Evolutionary conservation across 2,888 invertebrate species (phyloP), one percentile per base, ranked within the genome.

Genomic region (Orchesella flavescens): DNA sequence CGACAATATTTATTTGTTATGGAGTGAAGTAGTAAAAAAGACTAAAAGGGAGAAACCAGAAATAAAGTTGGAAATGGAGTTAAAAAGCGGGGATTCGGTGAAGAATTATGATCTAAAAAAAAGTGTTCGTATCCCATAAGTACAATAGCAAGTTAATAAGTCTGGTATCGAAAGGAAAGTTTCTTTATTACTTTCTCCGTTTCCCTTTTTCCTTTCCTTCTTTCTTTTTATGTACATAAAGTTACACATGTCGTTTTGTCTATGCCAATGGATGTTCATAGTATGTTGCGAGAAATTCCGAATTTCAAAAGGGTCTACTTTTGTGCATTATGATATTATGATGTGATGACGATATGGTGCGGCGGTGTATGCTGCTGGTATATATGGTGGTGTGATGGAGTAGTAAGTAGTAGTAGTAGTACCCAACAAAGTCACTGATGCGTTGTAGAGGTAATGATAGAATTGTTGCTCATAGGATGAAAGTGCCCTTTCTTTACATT

Each of bases 111-210:
- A 72, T 63, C 71, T 65, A 65, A 77, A 59, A n/a, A 69, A 78
- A 69, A 78, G 69, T 78, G 69, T 68, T 78, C 73, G 46, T 80
- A 80, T 80, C 80, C 80, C 80, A 73, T 59, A 80, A 73, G 80
- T 80, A 73, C 73, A 80, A 80, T 80, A 73, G 73, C 66, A 73
- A 80, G 80, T 80, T 73, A 73, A 79, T 79, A 79, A 79, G 78
- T 71, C 72, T 79, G 78, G 73, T 72, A 80, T 80, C 73, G 73
- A 73, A 80, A 79, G 71, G 72, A 80, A 80, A 80, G 80, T 80
- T 80, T 73, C 78, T 73, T 80, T 80, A 80, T 80, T 80, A 66
- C 80, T 80, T 79, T 72, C 77, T 7, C 55, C 57, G 55, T 46
- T 68, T 57, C 69, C 68, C 44, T 49, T 75, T 65, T 23, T 63